Evolutionary conservation across 2,113 vertebrate species (phyloP), one percentile per base, ranked within the genome.

Genomic region (Neodontobutis hainanensis): DNA sequence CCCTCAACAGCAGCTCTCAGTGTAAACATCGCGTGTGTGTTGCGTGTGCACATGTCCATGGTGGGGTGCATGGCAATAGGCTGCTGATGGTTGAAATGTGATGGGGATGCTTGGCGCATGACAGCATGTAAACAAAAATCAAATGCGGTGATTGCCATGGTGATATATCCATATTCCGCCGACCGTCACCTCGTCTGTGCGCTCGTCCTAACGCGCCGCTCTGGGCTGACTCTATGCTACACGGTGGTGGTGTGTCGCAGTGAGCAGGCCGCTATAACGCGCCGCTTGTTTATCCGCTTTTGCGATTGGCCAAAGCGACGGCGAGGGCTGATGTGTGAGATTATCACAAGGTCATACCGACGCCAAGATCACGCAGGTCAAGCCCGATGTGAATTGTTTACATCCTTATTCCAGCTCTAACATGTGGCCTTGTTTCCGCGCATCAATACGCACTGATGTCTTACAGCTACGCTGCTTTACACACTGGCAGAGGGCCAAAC

Each of bases 81-180:
- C 75, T 75, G 40, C 72, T 85, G 84, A 87, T 90, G 87, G 84
- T 86, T 88, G 82, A 60, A 84, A 89, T 89, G 87, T 78, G 88
- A 88, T 89, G 88, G 70, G 80, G 72, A 90, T 90, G 89, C 81
- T 88, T 85, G 89, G 88, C 61, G 85, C 87, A 88, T 90, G 87
- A 91, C 82, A 91, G 89, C 85, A 91, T 90, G 88, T 89, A 88
- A 91, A 90, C 88, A 90, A 87, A 91, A 89, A 88, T 70, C 85
- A 90, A 90, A 89, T 85, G 83, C 85, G 85, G 84, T 89, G 88
- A 89, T 88, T 68, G 68, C 82, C 84, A 90, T 88, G 86, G 82
- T 82, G 61, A 89, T 82, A 85, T 68, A 72, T 79, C 51, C 71
- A 84, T 79, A 82, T 77, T 81, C 69, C 79, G 84, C 81, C 75